A percentile compares a stretch with the other conserved stretches of the same genome.
Conservation (phyloP, 2,888 invertebrate genomes). For the Drosophila mulleri region DNA sequence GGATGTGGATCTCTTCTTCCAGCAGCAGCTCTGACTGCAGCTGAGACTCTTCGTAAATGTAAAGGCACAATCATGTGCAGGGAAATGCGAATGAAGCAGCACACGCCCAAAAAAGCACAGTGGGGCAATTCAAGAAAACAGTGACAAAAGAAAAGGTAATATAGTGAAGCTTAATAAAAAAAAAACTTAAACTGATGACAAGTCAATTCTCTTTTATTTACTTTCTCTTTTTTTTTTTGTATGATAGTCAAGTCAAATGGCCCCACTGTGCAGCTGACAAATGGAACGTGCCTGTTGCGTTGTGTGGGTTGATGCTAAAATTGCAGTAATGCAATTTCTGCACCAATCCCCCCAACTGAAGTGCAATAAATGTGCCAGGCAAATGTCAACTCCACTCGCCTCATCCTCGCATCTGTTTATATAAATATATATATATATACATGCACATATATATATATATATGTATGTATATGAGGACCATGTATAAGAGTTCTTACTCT, state of each 20-base stretch:
- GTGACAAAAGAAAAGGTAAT: not conserved
- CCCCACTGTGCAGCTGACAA: not conserved
- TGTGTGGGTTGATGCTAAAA: slow-evolving; percentile 64
- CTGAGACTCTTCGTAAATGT: slow-evolving; percentile 3
- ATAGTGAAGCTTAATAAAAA: not conserved
- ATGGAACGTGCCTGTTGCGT: slow-evolving; percentile 16
- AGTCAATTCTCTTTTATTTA: not conserved
- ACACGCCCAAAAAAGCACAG: slow-evolving; percentile 1
- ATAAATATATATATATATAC: slow-evolving; percentile 12
- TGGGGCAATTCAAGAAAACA: not conserved
- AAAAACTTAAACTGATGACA: not conserved
- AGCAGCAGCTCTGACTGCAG: slow-evolving; percentile 3
- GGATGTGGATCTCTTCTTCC: slow-evolving; percentile 1
- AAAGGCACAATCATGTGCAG: not conserved
- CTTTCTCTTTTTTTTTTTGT: not conserved
- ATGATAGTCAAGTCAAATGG: accelerated
- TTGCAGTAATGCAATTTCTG: slow-evolving; percentile 70
- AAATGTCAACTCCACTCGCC: slow-evolving; percentile 61
- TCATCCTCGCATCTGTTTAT: slow-evolving; percentile 25
- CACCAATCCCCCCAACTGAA: slow-evolving; percentile 36
- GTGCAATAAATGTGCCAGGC: slow-evolving; percentile 52
- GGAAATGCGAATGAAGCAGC: not conserved
- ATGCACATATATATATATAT: not conserved
- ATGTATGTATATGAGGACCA: not conserved
- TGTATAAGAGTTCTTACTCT: not conserved